Evolutionary conservation across 2,888 invertebrate genomes (phyloP).

Genomic region (Junonia oenone): DNA sequence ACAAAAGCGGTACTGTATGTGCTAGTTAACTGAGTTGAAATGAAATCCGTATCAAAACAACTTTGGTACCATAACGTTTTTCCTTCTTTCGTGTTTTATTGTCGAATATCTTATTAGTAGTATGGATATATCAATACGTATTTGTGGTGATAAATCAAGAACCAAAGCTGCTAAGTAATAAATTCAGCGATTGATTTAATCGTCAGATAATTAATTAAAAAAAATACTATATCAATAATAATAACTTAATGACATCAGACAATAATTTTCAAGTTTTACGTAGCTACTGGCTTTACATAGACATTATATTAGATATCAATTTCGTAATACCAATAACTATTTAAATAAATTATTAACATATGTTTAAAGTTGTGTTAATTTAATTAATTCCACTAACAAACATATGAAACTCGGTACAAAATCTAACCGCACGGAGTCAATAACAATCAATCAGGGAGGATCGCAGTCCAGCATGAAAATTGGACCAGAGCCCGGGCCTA

Average conservation of each 20-base stretch:
- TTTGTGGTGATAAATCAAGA: neutral
- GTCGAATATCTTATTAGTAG: neutral
- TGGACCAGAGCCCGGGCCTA: constrained; percentile 59
- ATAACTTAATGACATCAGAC: no score
- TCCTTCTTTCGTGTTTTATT: neutral
- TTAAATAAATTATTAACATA: no score
- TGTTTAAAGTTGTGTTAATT: no score
- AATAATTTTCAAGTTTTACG: no score
- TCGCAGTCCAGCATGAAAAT: constrained; percentile 60
- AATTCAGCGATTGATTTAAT: no score
- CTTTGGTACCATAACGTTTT: neutral
- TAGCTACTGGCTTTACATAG: no score
- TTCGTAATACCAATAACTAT: no score
- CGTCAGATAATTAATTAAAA: no score
- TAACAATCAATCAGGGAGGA: constrained; percentile 64
- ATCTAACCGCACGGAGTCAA: constrained; percentile 33
- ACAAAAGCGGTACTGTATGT: constrained; percentile 50
- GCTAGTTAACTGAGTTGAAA: constrained; percentile 18
- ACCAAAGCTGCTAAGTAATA: no score
- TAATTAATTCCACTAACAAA: neutral
- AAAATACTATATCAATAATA: no score
- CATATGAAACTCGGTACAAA: neutral
- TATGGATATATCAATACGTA: neutral
- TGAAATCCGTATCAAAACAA: constrained; percentile 3
- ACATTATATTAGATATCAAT: no score